These are phyloP conservation scores for Tachuris rubrigastra DNA, from an alignment of 2,113 vertebrate species.

Conservation along the genomic window DNA sequence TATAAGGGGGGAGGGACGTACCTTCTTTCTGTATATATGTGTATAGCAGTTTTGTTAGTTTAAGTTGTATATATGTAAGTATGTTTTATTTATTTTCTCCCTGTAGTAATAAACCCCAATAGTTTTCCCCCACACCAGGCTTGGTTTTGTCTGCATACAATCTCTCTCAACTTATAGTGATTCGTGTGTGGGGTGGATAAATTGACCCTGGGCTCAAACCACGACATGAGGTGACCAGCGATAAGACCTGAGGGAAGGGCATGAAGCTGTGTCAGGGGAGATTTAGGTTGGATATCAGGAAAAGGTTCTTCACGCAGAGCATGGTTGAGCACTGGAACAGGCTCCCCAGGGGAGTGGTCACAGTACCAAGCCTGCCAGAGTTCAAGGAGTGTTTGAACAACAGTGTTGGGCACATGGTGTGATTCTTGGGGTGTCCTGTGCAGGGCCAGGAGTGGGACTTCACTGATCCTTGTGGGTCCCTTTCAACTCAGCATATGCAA, in stretches of 20 bases:
- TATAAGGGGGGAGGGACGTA: no score
- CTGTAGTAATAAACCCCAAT: no score
- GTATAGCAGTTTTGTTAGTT: no score
- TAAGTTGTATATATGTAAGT: no score
- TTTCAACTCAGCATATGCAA: not conserved
- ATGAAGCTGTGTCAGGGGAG: not conserved
- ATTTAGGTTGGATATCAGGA: fast-evolving
- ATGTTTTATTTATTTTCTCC: no score
- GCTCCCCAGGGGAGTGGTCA: not conserved
- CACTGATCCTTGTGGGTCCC: not conserved
- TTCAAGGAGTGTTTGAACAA: not conserved
- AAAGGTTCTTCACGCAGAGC: not conserved
- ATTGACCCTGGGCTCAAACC: no score
- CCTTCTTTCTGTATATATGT: no score
- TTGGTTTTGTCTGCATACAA: no score
- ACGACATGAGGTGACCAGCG: no score
- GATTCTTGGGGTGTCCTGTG: not conserved
- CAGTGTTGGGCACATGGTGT: fast-evolving
- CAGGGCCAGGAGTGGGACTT: not conserved
- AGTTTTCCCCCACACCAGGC: no score
- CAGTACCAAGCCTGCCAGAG: not conserved
- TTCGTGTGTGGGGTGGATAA: no score
- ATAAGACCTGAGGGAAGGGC: fast-evolving
- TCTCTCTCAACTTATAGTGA: no score
- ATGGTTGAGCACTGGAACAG: not conserved